Evolutionary conservation across 1,140 invertebrate genomes (phyloP).

Genomic region (Papilio dardanus): DNA sequence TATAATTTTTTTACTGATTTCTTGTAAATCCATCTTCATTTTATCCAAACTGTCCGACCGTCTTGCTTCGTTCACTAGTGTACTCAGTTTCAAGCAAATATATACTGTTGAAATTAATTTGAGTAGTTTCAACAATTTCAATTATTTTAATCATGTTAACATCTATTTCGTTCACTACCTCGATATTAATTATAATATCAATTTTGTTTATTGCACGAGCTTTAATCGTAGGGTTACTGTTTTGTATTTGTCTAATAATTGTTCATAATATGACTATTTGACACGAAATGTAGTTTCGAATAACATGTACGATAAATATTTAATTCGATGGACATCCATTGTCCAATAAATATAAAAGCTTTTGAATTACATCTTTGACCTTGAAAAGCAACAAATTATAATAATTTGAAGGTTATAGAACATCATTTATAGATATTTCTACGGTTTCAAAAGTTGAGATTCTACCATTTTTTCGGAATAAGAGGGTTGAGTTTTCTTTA

Average conservation of each 20-base stretch:
- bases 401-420: no score
- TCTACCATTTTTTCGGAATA: no score
- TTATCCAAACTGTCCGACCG: not conserved
- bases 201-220: not conserved
- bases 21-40: not conserved
- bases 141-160: constrained; percentile 7
- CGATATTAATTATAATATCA: not conserved
- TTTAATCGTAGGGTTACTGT: not conserved
- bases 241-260: not conserved
- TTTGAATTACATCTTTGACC: not conserved
- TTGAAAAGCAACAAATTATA: not conserved
- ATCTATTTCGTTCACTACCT: not conserved
- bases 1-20: constrained; percentile 1
- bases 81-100: not conserved
- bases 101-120: not conserved
- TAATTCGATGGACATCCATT: not conserved
- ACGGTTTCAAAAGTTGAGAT: no score
- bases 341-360: not conserved
- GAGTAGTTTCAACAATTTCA: not conserved
- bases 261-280: not conserved
- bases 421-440: no score
- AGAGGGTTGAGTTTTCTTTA: not conserved
- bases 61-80: not conserved
- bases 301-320: not conserved
- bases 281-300: not conserved